Base-by-base conservation (phyloP, 2,113 vertebrate species). In the zebrafish (Danio rerio) region DNA sequence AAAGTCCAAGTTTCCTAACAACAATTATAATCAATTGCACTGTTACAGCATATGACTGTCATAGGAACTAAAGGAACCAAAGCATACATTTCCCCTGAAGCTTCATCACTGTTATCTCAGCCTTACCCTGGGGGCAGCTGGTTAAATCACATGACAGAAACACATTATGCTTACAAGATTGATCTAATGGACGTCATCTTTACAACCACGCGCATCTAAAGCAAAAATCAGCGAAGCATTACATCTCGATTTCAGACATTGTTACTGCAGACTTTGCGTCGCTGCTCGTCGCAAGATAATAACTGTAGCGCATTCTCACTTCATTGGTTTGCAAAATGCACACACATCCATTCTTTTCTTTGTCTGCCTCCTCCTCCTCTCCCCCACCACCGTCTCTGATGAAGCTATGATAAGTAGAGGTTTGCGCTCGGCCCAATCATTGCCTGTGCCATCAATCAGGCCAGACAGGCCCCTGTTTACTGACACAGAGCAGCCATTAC, bases 151-250 rank as follows among this genome's bases (percentile, higher is more conserved):
- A 87, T 78, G 84, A 76, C 83, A 81, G 73, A 85, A 87, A 87
- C 86, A 79, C 84, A 87, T 87, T 87, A 87, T 69, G 75, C 86
- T 85, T 78, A 87, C 83, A 87, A 81, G 83, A 85, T 81, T 85
- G 84, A 87, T 75, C 72, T 83, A 85, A 85, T 86, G 82, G 66
- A 50, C 55, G 73, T 84, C 16, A 78, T 83, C 78, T 78, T 68
- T 76, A 71, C 78, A 75, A 61, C 79, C 81, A 53, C 53, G 21
- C 63, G 68, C 78, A 81, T 77, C 74, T 59, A 31, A 31, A 58
- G 55, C 71, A 80, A 45, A n/a, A 43, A 70, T 50, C 43, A 47
- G 53, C 76, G 12, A 62, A 53, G 56, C 31, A 55, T 53, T 45
- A 50, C 63, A 82, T 43, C 15, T 56, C 45, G 59, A 62, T 78